A percentile compares a stretch with the other conserved stretches of the same genome.
Conservation (phyloP, 2,888 invertebrate genomes). For the Polydrusus pterygomalis region DNA sequence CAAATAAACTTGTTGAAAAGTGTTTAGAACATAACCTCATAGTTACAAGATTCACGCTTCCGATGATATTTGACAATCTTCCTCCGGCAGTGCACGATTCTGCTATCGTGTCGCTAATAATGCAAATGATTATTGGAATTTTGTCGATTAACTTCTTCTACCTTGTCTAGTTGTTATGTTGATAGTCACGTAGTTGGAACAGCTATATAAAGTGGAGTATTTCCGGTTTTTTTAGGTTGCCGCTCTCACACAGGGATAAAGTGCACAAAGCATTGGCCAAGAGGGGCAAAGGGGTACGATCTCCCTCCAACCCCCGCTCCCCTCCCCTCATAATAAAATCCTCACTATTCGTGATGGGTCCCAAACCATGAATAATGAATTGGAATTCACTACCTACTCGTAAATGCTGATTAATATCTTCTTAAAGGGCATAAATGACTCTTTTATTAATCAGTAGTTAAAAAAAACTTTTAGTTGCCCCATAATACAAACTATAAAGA, state of each 20-base stretch:
- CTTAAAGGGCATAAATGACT: no score
- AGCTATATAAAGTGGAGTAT: neutral
- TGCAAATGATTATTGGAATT: conserved; percentile 37
- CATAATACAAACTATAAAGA: neutral
- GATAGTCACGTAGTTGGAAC: conserved; percentile 13
- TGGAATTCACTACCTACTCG: no score
- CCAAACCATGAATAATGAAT: no score
- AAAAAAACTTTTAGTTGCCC: no score
- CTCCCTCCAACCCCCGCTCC: no score
- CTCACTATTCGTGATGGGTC: no score
- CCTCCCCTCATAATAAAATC: no score
- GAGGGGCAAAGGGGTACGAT: no score
- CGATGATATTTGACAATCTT: conserved; percentile 47
- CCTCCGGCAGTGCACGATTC: conserved; percentile 39
- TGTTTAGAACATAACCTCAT: conserved; percentile 18
- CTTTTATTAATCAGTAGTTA: no score
- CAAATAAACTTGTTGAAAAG: conserved; percentile 23
- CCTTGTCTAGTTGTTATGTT: neutral
- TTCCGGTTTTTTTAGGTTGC: neutral
- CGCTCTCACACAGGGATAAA: no score
- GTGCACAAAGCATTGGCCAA: no score
- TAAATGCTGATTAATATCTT: no score
- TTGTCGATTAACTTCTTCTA: conserved; percentile 31
- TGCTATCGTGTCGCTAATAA: conserved; percentile 32
- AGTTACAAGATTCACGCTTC: conserved; percentile 49